Conservation (phyloP, 2,888 invertebrate species). For the Ophioninae sp. region DNA sequence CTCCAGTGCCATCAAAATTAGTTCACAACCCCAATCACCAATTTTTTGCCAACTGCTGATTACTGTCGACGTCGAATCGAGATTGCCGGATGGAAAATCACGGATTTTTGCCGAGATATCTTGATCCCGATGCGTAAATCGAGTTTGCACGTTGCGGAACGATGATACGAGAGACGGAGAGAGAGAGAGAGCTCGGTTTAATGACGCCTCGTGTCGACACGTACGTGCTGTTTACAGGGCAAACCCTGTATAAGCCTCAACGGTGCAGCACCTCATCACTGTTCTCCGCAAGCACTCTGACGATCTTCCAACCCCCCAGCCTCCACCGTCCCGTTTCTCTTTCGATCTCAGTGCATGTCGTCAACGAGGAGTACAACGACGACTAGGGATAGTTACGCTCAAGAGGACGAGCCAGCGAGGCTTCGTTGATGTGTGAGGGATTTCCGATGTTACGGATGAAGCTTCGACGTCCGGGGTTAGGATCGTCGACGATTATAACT, state of each 20-base stretch:
- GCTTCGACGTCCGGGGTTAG: slow-evolving; percentile 52
- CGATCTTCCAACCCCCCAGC: slow-evolving; percentile 8
- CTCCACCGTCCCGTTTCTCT: slow-evolving; percentile 8
- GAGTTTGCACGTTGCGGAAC: slow-evolving; percentile 29
- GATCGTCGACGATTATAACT: slow-evolving; percentile 57
- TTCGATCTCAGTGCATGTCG: slow-evolving; percentile 33
- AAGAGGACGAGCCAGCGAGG: slow-evolving; percentile 47
- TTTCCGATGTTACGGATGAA: slow-evolving; percentile 43
- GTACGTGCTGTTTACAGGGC: slow-evolving; percentile 76
- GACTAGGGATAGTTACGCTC: slow-evolving; percentile 51
- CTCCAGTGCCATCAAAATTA: too few species aligned
- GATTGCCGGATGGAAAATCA: background rate
- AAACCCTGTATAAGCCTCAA: slow-evolving; percentile 70
- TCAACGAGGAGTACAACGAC: slow-evolving; percentile 49
- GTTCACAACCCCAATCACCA: too few species aligned
- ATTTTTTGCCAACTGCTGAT: too few species aligned
- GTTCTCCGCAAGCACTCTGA: slow-evolving; percentile 46
- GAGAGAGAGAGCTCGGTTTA: slow-evolving; percentile 66
- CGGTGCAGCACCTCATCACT: slow-evolving; percentile 36
- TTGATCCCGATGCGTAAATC: slow-evolving; percentile 27
- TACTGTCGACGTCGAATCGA: background rate
- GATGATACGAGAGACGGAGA: slow-evolving; percentile 39
- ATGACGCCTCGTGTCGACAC: slow-evolving; percentile 76
- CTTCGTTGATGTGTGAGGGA: slow-evolving; percentile 42
- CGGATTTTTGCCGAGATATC: background rate